phyloP scores from a whole-genome alignment of 2,113 vertebrate genomes.

The Cavia aperea region DNA sequence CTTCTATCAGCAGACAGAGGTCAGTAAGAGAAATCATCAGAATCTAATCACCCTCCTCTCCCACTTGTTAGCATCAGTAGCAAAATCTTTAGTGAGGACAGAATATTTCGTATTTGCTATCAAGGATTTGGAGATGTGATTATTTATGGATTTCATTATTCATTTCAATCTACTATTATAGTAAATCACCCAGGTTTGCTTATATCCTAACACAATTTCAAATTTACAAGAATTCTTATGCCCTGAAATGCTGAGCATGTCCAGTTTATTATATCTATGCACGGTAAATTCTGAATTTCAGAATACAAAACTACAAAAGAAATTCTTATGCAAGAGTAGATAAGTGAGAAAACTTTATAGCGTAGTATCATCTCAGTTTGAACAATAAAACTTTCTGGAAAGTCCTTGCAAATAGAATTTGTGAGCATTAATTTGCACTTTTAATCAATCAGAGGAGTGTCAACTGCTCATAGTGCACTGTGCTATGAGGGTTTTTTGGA shows the following conservation, averaged over 20 bases:
- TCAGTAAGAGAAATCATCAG: not conserved
- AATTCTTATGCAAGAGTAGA: not conserved
- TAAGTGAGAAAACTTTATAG: not conserved
- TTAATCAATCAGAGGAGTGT: not conserved
- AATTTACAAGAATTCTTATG: not conserved
- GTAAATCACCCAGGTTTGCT: not conserved
- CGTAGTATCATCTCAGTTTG: not conserved
- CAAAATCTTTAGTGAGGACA: conserved; percentile 28
- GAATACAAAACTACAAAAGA: not conserved
- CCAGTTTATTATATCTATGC: not conserved
- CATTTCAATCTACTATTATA: not conserved
- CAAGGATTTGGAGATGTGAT: conserved; percentile 9
- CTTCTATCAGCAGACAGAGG: conserved; percentile 26
- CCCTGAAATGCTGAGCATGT: not conserved
- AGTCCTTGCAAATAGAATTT: not conserved
- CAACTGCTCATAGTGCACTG: not conserved
- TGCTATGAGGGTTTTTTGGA: not conserved
- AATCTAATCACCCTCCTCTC: conserved; percentile 28
- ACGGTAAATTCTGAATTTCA: not conserved
- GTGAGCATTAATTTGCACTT: conserved; percentile 4
- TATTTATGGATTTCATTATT: conserved; percentile 47
- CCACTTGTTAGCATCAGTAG: conserved; percentile 4
- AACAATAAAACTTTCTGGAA: conserved; percentile 21
- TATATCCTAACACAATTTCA: not conserved
- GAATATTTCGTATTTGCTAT: conserved; percentile 24